These are phyloP conservation scores for Orgyia antiqua DNA, from an alignment of 2,888 invertebrate genomes.

Conservation along the genomic window DNA sequence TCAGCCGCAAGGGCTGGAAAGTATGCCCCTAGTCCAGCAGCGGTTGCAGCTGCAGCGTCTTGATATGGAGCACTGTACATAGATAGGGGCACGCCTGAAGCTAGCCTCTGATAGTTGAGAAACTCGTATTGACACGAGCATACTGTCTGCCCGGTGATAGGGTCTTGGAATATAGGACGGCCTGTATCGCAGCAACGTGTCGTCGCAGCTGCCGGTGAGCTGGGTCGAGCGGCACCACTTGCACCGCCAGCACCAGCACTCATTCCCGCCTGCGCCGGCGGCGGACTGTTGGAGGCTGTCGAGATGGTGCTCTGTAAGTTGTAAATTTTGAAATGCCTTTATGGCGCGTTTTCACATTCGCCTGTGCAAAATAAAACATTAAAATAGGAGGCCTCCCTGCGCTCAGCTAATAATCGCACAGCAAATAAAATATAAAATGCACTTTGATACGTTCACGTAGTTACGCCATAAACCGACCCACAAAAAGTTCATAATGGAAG, in stretches of 20 bases:
- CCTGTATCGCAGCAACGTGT: constrained; percentile 94
- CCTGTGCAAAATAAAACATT: constrained; percentile 40
- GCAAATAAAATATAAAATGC: constrained; percentile 22
- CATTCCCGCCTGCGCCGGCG: constrained; percentile 79
- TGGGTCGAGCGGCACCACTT: constrained; percentile 72
- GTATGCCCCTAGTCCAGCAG: constrained; percentile 90
- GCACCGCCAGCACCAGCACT: constrained; percentile 75
- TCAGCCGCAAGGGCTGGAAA: constrained; percentile 91
- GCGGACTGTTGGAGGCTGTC: constrained; percentile 85
- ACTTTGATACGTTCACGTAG: constrained; percentile 47
- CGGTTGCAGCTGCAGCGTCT: constrained; percentile 81
- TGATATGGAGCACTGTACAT: constrained; percentile 90
- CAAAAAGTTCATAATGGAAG: constrained; percentile 24
- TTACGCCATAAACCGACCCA: constrained; percentile 18
- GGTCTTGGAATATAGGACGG: constrained; percentile 93
- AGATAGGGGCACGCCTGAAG: constrained; percentile 85
- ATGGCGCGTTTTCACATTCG: constrained; percentile 73
- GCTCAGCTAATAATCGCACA: constrained; percentile 57
- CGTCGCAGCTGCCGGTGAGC: constrained; percentile 74
- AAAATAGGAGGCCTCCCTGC: constrained; percentile 60
- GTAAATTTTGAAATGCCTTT: constrained; percentile 77
- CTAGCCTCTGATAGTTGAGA: constrained; percentile 89
- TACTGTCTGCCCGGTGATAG: constrained; percentile 91
- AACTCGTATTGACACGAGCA: constrained; percentile 95
- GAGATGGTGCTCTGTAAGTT: constrained; percentile 81